Evolutionary conservation across 2,888 invertebrate species (phyloP).

Genomic region (Zele albiditarsus): DNA sequence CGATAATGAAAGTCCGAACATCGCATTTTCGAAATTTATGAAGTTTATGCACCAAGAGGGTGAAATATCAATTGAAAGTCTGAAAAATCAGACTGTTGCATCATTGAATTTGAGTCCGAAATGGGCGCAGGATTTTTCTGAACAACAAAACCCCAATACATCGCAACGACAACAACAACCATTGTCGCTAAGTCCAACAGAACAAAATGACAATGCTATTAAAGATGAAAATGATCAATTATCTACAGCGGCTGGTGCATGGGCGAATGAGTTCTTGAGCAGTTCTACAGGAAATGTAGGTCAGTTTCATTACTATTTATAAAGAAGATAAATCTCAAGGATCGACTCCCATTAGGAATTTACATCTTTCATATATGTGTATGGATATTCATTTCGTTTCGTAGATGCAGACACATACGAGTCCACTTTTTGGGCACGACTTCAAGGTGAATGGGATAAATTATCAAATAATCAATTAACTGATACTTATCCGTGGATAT

Average conservation of each 20-base stretch:
- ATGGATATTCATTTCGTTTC: conserved; percentile 3
- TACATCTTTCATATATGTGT: conserved; percentile 25
- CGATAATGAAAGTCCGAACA: conserved; percentile 78
- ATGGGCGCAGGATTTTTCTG: conserved; percentile 74
- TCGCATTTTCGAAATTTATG: conserved; percentile 87
- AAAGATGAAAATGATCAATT: conserved; percentile 60
- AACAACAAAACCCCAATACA: conserved; percentile 69
- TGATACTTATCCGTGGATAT: conserved; percentile 81
- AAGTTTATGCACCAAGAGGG: conserved; percentile 87
- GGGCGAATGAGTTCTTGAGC: conserved; percentile 68
- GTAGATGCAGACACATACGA: conserved; percentile 77
- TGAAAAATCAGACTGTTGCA: conserved; percentile 60
- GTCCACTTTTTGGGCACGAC: conserved; percentile 77
- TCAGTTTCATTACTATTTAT: conserved; percentile 41
- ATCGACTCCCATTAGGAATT: not conserved
- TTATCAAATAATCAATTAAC: conserved; percentile 78
- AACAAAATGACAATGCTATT: conserved; percentile 51
- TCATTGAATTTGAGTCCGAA: conserved; percentile 71
- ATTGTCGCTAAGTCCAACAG: conserved; percentile 55
- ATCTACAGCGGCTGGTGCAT: conserved; percentile 62
- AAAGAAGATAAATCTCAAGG: not conserved
- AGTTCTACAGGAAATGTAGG: conserved; percentile 57
- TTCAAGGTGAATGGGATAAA: conserved; percentile 87
- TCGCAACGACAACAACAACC: not conserved
- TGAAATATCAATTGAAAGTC: conserved; percentile 75